Percentiles rank a stretch among this genome's conserved stretches.
Conservation (phyloP, 2,797 vertebrate species). For the Rhynchonycteris naso region DNA sequence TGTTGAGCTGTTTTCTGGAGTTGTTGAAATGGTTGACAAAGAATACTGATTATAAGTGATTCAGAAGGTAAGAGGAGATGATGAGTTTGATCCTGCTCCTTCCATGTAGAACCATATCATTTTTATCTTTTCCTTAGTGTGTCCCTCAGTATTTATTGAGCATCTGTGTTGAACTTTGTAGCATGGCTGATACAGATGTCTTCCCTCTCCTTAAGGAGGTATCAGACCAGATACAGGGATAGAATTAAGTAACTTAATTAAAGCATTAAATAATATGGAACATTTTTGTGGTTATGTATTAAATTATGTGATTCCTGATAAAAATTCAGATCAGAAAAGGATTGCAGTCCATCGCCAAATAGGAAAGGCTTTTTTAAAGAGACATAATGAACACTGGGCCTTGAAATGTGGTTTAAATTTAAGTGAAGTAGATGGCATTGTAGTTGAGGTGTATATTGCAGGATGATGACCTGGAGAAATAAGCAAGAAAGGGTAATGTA, state of each 20-base stretch:
- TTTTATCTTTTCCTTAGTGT: not conserved
- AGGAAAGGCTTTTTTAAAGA: not conserved
- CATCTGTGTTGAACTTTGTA: not conserved
- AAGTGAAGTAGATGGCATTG: not conserved
- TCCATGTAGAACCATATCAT: not conserved
- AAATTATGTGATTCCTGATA: conserved; percentile 3
- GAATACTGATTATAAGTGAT: not conserved
- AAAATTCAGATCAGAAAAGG: not conserved
- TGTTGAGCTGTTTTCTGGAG: not conserved
- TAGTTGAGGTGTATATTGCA: not conserved
- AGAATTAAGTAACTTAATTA: not conserved
- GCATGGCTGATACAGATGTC: not conserved
- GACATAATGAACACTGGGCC: not conserved
- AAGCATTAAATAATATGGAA: not conserved
- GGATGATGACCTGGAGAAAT: not conserved
- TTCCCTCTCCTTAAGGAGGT: not conserved
- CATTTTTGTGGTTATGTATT: conserved; percentile 15
- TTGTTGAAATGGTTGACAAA: not conserved
- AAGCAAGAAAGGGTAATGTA: not conserved
- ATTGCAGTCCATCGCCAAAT: not conserved
- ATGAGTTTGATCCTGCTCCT: not conserved
- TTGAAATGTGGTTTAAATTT: conserved; percentile 38
- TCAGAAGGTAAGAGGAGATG: conserved; percentile 1
- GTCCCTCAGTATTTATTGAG: not conserved
- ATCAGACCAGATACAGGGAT: not conserved